Evolutionary conservation across 1,140 invertebrate genomes (phyloP), one percentile per base, ranked within the genome.

Genomic region (Ostrea edulis): DNA sequence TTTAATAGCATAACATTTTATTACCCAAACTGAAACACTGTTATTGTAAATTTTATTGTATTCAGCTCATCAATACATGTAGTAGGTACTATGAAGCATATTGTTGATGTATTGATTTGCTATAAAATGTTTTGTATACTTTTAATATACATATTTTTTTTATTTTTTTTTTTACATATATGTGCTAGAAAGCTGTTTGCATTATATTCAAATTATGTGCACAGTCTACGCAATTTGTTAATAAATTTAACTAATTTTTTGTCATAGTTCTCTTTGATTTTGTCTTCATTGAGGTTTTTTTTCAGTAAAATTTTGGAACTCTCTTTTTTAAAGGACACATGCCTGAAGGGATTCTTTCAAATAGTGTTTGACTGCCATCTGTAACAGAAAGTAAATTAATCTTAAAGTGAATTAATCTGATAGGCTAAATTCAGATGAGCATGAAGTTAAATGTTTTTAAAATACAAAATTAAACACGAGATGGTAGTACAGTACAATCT

Each of bases 351-450:
- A 77, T 77, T 25, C 14, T 77, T 25, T 77, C 68, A 77, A 14
- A 77, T 25, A 77, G 25, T 29, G 68, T 77, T 77, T 77, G 68
- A 29, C 68, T 77, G 14, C 68, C 68, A 77, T 77, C 68, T 77
- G 29, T 29, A 77, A 77, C 9, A 62, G 17, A 62, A 17, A 62
- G n/a, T 17, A 62, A 62, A n/a, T 3, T 17, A n/a, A n/a, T n/a
- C n/a, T n/a, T n/a, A 62, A 17, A 62, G n/a, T 17, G 20, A 62
- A n/a, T 3, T 17, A 17, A 62, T 62, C 12, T 22, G 11, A 20
- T 82, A n/a, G 77, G 44, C 17, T 8, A 17, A 51, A 58, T 14
- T 14, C 20, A 44, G 5, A 44, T 5, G 5, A 44, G 5, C 35
- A 44, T 44, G 35, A 82, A 51, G 0, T 35, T 51, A 4, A 1